Base-by-base conservation (phyloP, 2,888 invertebrate genomes). In the Drosophila borborema region DNA sequence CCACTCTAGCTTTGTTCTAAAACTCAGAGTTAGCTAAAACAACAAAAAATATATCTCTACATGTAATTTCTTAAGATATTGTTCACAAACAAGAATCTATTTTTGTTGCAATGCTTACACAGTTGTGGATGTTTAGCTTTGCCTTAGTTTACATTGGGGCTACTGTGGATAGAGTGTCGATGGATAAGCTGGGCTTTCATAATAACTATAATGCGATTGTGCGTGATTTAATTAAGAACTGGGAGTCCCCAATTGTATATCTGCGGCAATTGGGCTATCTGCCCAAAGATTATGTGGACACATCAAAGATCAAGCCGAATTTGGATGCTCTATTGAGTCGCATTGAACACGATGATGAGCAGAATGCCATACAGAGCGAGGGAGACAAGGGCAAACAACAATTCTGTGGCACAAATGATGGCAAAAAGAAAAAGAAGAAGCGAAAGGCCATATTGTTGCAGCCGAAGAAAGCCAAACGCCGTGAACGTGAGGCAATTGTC, bases 171-270 rank as follows among this genome's bases (percentile, higher is more conserved):
- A 78, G 41, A 49, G 43, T 48, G 1, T 43, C 65, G 0, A 58
- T 74, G 31, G 66, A 65, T 40, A 77, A 69, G 9, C 51, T 81
- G n/a, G 72, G 63, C 8, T 49, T 75, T 4, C 49, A 55, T 2
- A 45, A 49, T 2, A 62, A 74, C 1, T 86, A 77, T 40, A 76
- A 81, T 62, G 65, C 54, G 16, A 63, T 89, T 45, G 75, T 86
- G 18, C 63, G 66, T 0, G 68, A 80, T 41, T 45, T 89, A 36
- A 88, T 89, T 16, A 75, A 65, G 61, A 81, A 70, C 36, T 86
- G 90, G 89, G 85, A 86, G 43, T 73, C 78, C 0, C 86, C 89
- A 0, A 85, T 86, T 20, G 65, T 74, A 0, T 87, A 78, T 49
- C 36, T 86, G 14, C 65, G 66, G 0, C 59, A 68, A 6, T 48